A percentile compares a stretch with the other conserved stretches of the same genome.
phyloP scores from a whole-genome alignment of 2,113 vertebrate genomes.

The Chamaea fasciata region DNA sequence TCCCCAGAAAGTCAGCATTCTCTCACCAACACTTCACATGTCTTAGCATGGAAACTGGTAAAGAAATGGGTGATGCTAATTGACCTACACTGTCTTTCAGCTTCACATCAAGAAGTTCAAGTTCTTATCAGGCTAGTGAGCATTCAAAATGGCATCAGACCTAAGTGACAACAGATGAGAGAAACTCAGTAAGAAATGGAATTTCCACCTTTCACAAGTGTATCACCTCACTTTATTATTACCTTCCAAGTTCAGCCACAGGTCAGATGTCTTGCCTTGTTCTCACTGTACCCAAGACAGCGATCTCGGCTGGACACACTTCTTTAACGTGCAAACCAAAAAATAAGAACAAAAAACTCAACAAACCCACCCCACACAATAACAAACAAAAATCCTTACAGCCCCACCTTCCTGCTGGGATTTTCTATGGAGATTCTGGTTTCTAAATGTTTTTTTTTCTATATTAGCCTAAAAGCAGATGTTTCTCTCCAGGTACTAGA shows the following conservation, averaged over 20 bases:
- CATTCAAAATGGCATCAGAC: not conserved
- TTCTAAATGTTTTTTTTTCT: not conserved
- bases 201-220: not conserved
- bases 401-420: accelerated
- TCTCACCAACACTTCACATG: not conserved
- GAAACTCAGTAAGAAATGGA: not conserved
- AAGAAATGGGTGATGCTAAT: not conserved
- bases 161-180: not conserved
- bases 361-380: not conserved
- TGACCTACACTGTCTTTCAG: not conserved
- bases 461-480: not conserved
- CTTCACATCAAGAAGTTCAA: not conserved
- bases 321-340: not conserved
- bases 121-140: not conserved
- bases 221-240: not conserved
- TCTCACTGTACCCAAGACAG: not conserved
- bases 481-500: not conserved
- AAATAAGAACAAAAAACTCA: not conserved
- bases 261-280: not conserved
- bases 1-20: not conserved
- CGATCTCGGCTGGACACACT: accelerated
- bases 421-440: not conserved
- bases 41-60: not conserved
- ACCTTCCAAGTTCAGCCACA: not conserved
- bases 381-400: not conserved